phyloP scores from a whole-genome alignment of 2,113 vertebrate genomes.

The Macroglossus sobrinus region DNA sequence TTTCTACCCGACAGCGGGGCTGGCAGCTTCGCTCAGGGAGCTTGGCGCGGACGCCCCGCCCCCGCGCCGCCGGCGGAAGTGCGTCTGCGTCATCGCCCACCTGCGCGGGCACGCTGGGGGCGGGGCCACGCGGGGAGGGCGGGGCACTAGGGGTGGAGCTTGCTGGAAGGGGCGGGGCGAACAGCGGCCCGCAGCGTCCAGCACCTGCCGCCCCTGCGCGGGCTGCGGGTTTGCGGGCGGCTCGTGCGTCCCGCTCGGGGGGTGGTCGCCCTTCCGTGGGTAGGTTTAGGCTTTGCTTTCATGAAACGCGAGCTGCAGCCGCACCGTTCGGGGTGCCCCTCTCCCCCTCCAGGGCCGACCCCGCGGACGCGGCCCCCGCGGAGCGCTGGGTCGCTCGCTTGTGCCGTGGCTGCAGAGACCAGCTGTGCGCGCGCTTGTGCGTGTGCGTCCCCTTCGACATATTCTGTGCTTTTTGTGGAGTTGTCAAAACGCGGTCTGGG shows the following conservation, averaged over 20 bases:
- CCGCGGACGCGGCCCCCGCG: too few relatives aligned
- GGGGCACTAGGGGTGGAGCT: too few relatives aligned
- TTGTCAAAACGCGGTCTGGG: not conserved
- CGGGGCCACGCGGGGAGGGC: too few relatives aligned
- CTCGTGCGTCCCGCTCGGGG: too few relatives aligned
- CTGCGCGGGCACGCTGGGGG: too few relatives aligned
- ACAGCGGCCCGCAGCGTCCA: accelerated
- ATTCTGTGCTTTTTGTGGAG: not conserved
- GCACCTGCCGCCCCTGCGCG: accelerated
- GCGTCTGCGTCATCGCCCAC: too few relatives aligned
- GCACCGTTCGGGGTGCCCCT: not conserved
- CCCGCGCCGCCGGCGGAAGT: too few relatives aligned
- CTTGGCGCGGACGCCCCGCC: too few relatives aligned
- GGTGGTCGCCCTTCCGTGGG: not conserved
- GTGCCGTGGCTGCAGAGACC: not conserved
- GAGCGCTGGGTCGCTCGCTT: too few relatives aligned
- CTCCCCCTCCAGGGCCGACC: not conserved
- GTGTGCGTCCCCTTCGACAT: not conserved
- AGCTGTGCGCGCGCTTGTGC: not conserved
- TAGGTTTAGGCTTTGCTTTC: not conserved
- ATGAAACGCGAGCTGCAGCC: not conserved
- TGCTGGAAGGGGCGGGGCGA: accelerated
- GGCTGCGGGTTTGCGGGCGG: accelerated
- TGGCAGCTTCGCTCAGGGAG: not conserved
- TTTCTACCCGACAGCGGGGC: too few relatives aligned